Percentiles rank a stretch among this genome's conserved stretches.
Conservation (phyloP, 1,140 invertebrate species). For the Drosophila albomicans region DNA sequence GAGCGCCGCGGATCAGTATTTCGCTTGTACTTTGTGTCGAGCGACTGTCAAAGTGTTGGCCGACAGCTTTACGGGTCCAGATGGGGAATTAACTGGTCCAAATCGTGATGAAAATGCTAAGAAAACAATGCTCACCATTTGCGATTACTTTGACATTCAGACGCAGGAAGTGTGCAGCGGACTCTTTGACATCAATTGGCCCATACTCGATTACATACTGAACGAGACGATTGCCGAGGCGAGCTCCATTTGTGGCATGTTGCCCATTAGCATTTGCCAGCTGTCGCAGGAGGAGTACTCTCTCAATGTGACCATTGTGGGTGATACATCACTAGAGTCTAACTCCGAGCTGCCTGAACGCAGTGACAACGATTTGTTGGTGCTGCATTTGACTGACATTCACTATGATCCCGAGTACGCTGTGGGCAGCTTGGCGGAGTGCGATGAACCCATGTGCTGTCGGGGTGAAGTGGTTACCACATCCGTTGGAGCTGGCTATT, state of each 20-base stretch:
- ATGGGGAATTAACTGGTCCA: conserved; percentile 59
- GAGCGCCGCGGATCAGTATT: conserved; percentile 51
- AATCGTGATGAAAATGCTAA: conserved; percentile 85
- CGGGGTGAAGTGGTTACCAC: conserved; percentile 73
- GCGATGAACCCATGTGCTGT: conserved; percentile 92
- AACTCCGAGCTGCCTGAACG: conserved; percentile 51
- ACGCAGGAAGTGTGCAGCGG: conserved; percentile 85
- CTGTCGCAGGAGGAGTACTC: conserved; percentile 57
- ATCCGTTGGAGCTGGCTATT: conserved; percentile 87
- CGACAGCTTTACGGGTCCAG: conserved; percentile 61
- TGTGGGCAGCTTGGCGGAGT: conserved; percentile 87
- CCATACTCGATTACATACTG: conserved; percentile 61
- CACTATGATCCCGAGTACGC: conserved; percentile 92
- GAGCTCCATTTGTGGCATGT: conserved; percentile 66
- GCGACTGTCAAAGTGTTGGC: conserved; percentile 84
- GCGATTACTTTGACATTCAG: conserved; percentile 73
- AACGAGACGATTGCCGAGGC: conserved; percentile 63
- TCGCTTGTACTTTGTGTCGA: conserved; percentile 86
- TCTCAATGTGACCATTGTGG: conserved; percentile 57
- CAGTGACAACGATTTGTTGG: conserved; percentile 82
- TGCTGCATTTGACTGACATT: conserved; percentile 92
- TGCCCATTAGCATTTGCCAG: conserved; percentile 70
- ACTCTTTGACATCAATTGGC: conserved; percentile 84
- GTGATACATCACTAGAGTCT: conserved; percentile 33
- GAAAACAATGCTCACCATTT: conserved; percentile 78